Percentiles rank a stretch among this genome's conserved stretches.
phyloP scores from a whole-genome alignment of 2,888 invertebrate species.

The Candidula unifasciata region DNA sequence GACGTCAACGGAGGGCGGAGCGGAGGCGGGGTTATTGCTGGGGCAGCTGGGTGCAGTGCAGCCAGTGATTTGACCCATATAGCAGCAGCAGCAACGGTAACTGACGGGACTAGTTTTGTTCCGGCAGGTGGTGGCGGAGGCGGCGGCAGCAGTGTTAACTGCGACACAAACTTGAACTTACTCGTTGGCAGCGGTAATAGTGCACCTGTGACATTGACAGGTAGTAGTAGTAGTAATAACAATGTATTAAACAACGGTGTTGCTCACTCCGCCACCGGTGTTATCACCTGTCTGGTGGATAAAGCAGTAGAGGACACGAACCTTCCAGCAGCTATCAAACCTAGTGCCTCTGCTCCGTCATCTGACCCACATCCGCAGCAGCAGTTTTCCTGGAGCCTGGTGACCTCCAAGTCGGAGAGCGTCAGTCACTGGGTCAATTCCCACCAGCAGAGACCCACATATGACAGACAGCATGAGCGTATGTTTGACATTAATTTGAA shows the following conservation, averaged over 20 bases:
- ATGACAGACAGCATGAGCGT: constrained; percentile 57
- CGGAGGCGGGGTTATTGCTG: background rate
- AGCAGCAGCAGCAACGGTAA: constrained; percentile 11
- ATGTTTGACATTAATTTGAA: constrained; percentile 79
- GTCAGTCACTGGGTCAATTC: constrained; percentile 70
- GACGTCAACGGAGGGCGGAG: constrained; percentile 52
- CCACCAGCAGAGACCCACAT: constrained; percentile 62
- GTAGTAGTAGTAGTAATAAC: background rate
- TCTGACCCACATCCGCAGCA: constrained; percentile 18
- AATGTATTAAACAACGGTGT: constrained; percentile 13
- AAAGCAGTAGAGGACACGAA: constrained; percentile 32
- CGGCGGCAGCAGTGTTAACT: background rate
- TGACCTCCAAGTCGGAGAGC: constrained; percentile 64
- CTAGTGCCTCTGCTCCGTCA: constrained; percentile 26
- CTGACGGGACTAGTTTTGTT: background rate
- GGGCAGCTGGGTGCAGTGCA: background rate
- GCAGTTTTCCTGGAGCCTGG: constrained; percentile 53
- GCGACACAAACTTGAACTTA: constrained; percentile 32
- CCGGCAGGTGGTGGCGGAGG: constrained; percentile 24
- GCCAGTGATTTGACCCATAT: background rate
- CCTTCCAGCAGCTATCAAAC: constrained; percentile 30
- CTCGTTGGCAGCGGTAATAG: constrained; percentile 33
- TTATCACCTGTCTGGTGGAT: constrained; percentile 24
- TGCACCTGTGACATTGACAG: constrained; percentile 12
- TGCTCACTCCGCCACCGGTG: background rate